Conservation (phyloP, 2,797 vertebrate genomes). For the Australoheros facetus region DNA sequence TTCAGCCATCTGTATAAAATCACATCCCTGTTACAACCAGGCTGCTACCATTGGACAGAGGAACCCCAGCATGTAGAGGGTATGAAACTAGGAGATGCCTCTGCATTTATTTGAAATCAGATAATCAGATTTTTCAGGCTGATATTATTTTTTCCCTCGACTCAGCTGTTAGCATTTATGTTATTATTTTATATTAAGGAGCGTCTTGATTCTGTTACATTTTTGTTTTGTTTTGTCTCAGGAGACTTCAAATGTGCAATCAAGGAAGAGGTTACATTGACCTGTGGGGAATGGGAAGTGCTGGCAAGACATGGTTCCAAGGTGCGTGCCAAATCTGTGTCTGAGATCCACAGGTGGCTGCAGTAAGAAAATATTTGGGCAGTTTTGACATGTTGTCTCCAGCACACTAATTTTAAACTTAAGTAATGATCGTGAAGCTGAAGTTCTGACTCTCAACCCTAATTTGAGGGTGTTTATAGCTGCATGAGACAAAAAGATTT, state of each 20-base stretch:
- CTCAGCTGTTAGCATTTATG: not conserved
- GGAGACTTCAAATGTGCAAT: conserved; percentile 88
- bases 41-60: conserved; percentile 80
- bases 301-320: conserved; percentile 90
- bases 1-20: conserved; percentile 93
- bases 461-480: not conserved
- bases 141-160: not conserved
- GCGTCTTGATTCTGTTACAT: conserved; percentile 20
- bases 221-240: not conserved
- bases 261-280: conserved; percentile 88
- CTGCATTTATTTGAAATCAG: not conserved
- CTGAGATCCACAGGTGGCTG: not conserved
- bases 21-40: conserved; percentile 80
- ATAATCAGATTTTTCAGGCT: not conserved
- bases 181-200: conserved; percentile 8
- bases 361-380: not conserved
- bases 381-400: not conserved
- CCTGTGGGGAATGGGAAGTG: conserved; percentile 92
- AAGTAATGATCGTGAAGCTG: not conserved
- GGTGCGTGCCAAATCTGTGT: conserved; percentile 72
- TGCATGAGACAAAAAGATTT: not conserved
- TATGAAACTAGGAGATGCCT: conserved; percentile 11
- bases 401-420: not conserved
- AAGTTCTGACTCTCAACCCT: not conserved
- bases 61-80: conserved; percentile 75